These are phyloP conservation scores for Pseudorectes ferrugineus DNA, from an alignment of 2,113 vertebrate genomes.

Conservation along the genomic window DNA sequence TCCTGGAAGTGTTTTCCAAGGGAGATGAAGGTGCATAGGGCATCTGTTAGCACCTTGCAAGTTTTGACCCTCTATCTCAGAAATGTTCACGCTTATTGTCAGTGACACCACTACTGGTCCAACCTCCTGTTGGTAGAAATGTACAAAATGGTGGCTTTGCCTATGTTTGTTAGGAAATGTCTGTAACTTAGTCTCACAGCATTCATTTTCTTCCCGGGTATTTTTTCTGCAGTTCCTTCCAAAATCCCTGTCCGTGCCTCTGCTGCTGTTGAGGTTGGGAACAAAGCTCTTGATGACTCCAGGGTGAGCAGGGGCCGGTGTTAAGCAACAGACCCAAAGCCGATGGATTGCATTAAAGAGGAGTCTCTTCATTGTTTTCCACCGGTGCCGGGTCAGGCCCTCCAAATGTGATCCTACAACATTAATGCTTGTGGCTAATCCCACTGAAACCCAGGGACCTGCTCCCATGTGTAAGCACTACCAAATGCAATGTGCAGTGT, in stretches of 20 bases:
- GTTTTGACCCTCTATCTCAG: not conserved
- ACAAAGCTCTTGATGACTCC: not conserved
- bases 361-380: not conserved
- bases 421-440: not conserved
- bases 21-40: not conserved
- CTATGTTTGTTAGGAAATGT: not conserved
- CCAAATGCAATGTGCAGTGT: rapidly evolving
- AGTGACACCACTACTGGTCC: not conserved
- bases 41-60: not conserved
- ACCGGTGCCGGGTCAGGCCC: not conserved
- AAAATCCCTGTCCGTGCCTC: not conserved
- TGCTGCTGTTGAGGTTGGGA: not conserved
- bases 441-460: not conserved
- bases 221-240: not conserved
- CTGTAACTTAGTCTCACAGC: not conserved
- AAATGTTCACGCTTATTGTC: not conserved
- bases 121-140: not conserved
- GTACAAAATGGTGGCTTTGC: not conserved
- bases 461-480: not conserved
- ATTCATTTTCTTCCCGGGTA: not conserved
- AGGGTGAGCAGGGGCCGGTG: not conserved
- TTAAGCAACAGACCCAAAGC: not conserved
- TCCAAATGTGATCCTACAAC: not conserved
- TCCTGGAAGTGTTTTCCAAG: not conserved
- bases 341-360: not conserved